Percentiles rank a stretch among this genome's conserved stretches.
Evolutionary conservation across 2,797 vertebrate genomes (phyloP).

Genomic region (Propithecus deckenii): DNA sequence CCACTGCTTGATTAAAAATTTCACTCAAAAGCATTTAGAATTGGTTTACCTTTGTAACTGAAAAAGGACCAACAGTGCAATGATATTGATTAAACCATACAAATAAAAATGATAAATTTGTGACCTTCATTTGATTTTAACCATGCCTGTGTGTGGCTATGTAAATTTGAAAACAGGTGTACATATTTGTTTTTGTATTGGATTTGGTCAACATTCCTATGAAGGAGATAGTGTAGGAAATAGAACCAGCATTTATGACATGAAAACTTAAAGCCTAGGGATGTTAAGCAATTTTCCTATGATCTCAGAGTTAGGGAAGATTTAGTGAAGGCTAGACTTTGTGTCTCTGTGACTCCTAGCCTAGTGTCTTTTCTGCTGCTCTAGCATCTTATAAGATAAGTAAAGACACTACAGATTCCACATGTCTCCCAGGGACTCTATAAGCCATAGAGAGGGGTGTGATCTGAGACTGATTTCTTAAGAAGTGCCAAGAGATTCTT

Average conservation of each 20-base stretch:
- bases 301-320: not conserved
- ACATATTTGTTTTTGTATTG: not conserved
- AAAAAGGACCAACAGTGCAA: not conserved
- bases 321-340: not conserved
- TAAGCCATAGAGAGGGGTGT: not conserved
- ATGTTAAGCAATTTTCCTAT: not conserved
- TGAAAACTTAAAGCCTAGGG: not conserved
- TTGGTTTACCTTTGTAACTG: not conserved
- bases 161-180: not conserved
- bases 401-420: not conserved
- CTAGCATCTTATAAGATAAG: not conserved
- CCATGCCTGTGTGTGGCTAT: not conserved
- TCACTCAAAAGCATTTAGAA: slow-evolving; percentile 25
- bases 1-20: not conserved
- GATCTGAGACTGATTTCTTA: not conserved
- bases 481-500: not conserved
- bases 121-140: not conserved
- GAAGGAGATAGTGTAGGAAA: not conserved
- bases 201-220: not conserved
- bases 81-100: not conserved
- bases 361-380: not conserved
- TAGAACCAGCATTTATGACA: not conserved
- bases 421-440: not conserved
- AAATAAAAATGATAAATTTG: not conserved
- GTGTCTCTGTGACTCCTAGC: not conserved